A percentile compares a stretch with the other conserved stretches of the same genome.
These are phyloP conservation scores for Drosophila mayri DNA, from an alignment of 1,140 invertebrate genomes.

Conservation along the genomic window DNA sequence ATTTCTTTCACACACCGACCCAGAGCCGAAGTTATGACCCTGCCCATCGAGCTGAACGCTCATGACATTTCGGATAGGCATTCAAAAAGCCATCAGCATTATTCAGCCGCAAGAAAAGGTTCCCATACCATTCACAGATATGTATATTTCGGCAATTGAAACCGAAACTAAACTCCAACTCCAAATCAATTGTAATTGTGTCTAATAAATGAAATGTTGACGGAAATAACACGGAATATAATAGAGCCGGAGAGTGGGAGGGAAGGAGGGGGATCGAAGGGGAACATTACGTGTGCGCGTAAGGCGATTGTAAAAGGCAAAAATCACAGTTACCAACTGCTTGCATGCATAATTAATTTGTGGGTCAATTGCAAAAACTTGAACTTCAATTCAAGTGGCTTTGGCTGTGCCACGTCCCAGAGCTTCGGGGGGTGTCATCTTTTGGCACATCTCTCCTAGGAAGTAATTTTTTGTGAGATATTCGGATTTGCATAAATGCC, in stretches of 20 bases:
- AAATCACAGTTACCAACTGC: conserved; percentile 60
- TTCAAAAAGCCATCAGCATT: conserved; percentile 71
- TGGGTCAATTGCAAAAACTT: conserved; percentile 84
- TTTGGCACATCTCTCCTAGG: conserved; percentile 64
- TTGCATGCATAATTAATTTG: conserved; percentile 82
- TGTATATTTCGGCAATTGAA: conserved; percentile 62
- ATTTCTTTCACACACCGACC: conserved; percentile 42
- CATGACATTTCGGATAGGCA: conserved; percentile 70
- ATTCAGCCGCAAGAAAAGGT: conserved; percentile 28
- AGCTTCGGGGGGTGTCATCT: conserved; percentile 36
- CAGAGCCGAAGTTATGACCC: conserved; percentile 24
- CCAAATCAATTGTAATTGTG: conserved; percentile 75
- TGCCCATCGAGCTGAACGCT: conserved; percentile 60
- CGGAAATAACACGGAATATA: conserved; percentile 60
- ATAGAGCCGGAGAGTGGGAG: not conserved
- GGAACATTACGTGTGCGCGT: conserved; percentile 58
- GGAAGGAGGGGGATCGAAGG: not conserved
- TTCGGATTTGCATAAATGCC: conserved; percentile 63
- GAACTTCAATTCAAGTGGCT: conserved; percentile 67
- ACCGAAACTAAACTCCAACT: conserved; percentile 54
- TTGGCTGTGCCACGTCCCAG: conserved; percentile 9
- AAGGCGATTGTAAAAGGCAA: conserved; percentile 70
- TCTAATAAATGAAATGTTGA: conserved; percentile 80
- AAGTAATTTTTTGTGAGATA: conserved; percentile 62
- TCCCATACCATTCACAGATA: conserved; percentile 64